Evolutionary conservation across 2,113 vertebrate genomes (phyloP), one percentile per base, ranked within the genome.

Genomic region (Agapornis roseicollis): DNA sequence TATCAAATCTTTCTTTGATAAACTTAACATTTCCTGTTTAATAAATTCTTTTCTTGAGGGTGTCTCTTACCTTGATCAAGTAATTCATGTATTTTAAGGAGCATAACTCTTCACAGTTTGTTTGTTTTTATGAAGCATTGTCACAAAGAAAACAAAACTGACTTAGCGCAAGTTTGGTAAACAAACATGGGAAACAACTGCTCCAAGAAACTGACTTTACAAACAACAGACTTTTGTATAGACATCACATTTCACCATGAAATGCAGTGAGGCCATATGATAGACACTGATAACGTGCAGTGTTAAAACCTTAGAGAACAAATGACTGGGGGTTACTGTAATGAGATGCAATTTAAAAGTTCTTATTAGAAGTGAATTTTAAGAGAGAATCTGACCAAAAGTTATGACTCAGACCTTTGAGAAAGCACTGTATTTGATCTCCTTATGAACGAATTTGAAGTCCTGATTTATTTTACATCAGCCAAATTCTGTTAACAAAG

Each of bases 391-490:
- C 10, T 86, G 56, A 76, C 85, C 69, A 84, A 88, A 56, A 93
- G 78, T 87, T 94, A 86, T 61, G 24, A 78, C 9, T 84, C 37
- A 83, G 14, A 69, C 52, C 44, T 52, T 86, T 46, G 64, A 88
- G 33, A 80, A 6, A 68, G 5, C 24, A 56, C 31, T 29, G 14
- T 24, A 33, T 58, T 85, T 94, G 73, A 90, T 90, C 64, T 74
- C 46, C 44, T 85, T 65, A 60, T 41, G 25, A 82, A 20, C 3
- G 3, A 80, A 90, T 92, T 27, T 65, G 53, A 94, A 93, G 49
- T 69, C 13, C 49, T 87, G 61, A 65, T 90, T 89, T 91, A 93
- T 89, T 85, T 41, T 88, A 76, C 85, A 81, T 52, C 80, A 95
- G 18, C 33, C 42, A 94, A 90, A 93, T 80, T 93, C 49, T 63